Evolutionary conservation across 2,113 vertebrate species (phyloP).

Genomic region (Tachysurus vachellii): DNA sequence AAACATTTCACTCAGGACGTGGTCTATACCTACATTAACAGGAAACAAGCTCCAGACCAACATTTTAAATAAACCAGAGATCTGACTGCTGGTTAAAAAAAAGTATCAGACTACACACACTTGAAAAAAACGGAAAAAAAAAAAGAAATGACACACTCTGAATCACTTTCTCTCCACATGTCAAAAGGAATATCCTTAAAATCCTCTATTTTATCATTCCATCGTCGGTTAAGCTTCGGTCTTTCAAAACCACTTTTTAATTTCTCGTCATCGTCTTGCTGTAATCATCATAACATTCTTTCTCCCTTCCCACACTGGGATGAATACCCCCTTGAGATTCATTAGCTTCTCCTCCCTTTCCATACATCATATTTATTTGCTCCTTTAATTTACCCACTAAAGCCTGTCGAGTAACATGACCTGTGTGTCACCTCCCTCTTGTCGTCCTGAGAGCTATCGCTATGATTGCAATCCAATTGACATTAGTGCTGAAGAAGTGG

Average conservation of each 20-base stretch:
- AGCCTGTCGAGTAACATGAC: slow-evolving; percentile 33
- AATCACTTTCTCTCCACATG: background rate
- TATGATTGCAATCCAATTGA: slow-evolving; percentile 47
- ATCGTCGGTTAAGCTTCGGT: background rate
- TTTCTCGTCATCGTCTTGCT: background rate
- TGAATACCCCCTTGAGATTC: slow-evolving; percentile 17
- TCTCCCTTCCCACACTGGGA: background rate
- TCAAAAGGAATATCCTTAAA: background rate
- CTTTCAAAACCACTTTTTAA: background rate
- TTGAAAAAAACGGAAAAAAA: background rate
- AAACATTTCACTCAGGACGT: background rate
- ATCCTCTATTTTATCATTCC: background rate
- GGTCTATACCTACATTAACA: too few species aligned
- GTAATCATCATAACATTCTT: background rate
- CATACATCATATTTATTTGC: slow-evolving; percentile 9
- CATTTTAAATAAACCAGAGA: background rate
- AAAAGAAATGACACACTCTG: background rate
- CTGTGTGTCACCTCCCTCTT: slow-evolving; percentile 28
- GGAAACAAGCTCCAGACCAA: too few species aligned
- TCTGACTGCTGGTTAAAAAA: background rate
- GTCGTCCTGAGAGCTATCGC: slow-evolving; percentile 14
- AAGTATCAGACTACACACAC: background rate
- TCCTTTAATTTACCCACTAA: slow-evolving; percentile 15
- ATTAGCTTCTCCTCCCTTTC: slow-evolving; percentile 28
- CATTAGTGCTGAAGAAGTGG: slow-evolving; percentile 45